Evolutionary conservation across 2,113 vertebrate species (phyloP).

Genomic region (Tupaia tana): DNA sequence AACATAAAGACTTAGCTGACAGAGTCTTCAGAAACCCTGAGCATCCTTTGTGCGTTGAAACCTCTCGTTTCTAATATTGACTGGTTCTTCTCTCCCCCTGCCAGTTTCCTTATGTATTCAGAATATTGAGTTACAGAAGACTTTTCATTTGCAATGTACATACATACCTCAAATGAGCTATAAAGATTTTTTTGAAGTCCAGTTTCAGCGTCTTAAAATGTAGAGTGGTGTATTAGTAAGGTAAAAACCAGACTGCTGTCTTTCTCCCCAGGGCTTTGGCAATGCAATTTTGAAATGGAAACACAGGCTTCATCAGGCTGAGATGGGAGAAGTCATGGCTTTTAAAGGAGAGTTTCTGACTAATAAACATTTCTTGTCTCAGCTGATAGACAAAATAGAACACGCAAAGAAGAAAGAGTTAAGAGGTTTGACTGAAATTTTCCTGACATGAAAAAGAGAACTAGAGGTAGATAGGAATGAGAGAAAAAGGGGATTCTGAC

Average conservation of each 20-base stretch:
- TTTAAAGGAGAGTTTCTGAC: constrained; percentile 58
- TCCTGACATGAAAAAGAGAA: constrained; percentile 18
- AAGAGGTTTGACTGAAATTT: neutral
- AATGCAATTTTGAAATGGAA: constrained; percentile 35
- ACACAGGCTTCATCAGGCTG: neutral
- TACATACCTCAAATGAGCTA: neutral
- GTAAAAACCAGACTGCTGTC: neutral
- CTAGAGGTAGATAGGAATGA: neutral
- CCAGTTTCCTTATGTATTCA: neutral
- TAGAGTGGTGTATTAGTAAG: neutral
- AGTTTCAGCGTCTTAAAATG: neutral
- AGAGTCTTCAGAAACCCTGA: neutral
- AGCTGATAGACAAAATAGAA: constrained; percentile 20
- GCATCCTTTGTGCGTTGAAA: neutral
- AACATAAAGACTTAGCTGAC: neutral
- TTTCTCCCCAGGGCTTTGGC: neutral
- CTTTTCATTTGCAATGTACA: neutral
- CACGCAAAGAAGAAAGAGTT: neutral
- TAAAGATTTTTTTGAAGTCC: neutral
- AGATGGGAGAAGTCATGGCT: neutral
- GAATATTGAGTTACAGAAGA: constrained; percentile 32
- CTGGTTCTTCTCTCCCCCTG: neutral
- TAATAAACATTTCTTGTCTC: neutral
- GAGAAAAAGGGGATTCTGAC: neutral
- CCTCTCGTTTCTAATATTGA: neutral